Base-by-base conservation (phyloP, 2,797 vertebrate species). In the Rousettus madagascariensis region DNA sequence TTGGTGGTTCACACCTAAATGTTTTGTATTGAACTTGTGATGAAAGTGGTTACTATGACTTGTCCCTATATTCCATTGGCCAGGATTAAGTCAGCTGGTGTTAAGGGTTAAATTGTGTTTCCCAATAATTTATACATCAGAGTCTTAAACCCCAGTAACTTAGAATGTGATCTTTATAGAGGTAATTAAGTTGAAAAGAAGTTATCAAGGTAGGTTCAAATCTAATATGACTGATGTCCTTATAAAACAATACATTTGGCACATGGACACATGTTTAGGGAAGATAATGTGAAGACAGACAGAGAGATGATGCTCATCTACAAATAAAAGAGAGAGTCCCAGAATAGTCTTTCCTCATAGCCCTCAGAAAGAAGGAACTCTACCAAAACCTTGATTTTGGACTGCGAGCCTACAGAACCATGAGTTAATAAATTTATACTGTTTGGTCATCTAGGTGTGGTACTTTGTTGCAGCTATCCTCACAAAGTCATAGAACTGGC, bases 241-340 rank as follows among this genome's bases (percentile, higher is more conserved):
- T 77, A 41, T 65, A 16, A 94, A 57, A 33, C 49, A 46, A 20
- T 11, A 11, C 28, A 11, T 36, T 36, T 20, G 38, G 20, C 30
- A 53, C n/a, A 24, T 19, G 43, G 1, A 55, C 17, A 53, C 0
- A n/a, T 2, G 2, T 2, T 53, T 33, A 41, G 4, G 4, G 55
- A 63, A 65, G 10, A 30, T 6, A 26, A 72, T 5, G 11, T 38
- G 22, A 78, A 16, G 4, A 26, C 13, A 43, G 7, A 11, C 22
- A 66, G 8, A 68, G 13, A 49, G 17, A 30, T 55, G 15, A 26
- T 3, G 4, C 8, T 2, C 3, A 33, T 59, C 7, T 19, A 9
- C 28, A 43, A 75, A 19, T 1, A 30, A 51, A 94, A 2, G 9
- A 30, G n/a, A 72, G 46, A 89, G n/a, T 15, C 6, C 15, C 49